Evolutionary conservation across 2,797 vertebrate genomes (phyloP).

Genomic region (Xenops minutus): DNA sequence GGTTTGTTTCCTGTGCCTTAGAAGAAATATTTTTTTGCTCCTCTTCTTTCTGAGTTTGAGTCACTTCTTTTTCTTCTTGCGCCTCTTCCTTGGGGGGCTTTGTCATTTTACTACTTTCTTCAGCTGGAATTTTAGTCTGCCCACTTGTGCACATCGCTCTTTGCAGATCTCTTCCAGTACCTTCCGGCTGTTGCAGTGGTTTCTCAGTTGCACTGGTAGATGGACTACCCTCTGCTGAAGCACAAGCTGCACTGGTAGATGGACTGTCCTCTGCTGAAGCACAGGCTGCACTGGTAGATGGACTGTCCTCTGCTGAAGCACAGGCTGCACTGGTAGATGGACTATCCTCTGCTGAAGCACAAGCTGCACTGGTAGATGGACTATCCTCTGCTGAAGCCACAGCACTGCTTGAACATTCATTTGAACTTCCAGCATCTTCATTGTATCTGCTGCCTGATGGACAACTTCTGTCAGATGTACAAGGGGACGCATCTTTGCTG

Average conservation of each 20-base stretch:
- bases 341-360: background rate
- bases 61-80: background rate
- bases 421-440: background rate
- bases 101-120: background rate
- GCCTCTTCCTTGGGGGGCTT: background rate
- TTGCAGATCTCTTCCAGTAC: background rate
- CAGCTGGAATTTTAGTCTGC: background rate
- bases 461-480: conserved; percentile 19
- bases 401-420: background rate
- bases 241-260: background rate
- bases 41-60: background rate
- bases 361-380: background rate
- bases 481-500: conserved; percentile 42
- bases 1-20: background rate
- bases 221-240: background rate
- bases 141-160: background rate
- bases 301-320: background rate
- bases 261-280: background rate
- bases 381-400: background rate
- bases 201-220: background rate
- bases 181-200: background rate
- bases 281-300: too few relatives aligned
- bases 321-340: too few relatives aligned
- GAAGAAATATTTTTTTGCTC: background rate
- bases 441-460: background rate